These are phyloP conservation scores for Anthonomus grandis DNA, from an alignment of 1,140 invertebrate species.

Conservation along the genomic window DNA sequence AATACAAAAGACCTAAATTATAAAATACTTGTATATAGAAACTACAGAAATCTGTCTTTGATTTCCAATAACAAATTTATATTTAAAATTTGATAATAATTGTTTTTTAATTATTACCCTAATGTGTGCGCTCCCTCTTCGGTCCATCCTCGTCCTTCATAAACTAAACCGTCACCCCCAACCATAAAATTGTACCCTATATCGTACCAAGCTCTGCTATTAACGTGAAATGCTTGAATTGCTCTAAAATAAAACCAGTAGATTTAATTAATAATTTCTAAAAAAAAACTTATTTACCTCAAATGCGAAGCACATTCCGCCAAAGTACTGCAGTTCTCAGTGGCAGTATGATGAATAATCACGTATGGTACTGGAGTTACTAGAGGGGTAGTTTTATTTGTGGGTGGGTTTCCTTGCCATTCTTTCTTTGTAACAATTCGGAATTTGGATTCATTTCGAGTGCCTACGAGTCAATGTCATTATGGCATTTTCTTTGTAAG, in stretches of 20 bases:
- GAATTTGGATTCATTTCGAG: conserved; percentile 24
- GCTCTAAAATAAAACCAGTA: conserved; percentile 15
- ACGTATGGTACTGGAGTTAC: conserved; percentile 46
- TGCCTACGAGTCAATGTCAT: no score
- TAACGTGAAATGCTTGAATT: conserved; percentile 72
- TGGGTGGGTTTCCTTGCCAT: conserved; percentile 62
- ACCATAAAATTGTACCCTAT: conserved; percentile 74
- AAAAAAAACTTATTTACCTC: conserved; percentile 39
- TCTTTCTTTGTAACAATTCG: conserved; percentile 40
- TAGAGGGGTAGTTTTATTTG: conserved; percentile 45
- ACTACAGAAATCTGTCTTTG: no score
- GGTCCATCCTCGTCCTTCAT: conserved; percentile 64
- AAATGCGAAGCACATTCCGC: conserved; percentile 46
- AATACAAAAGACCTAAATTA: no score
- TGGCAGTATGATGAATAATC: conserved; percentile 49
- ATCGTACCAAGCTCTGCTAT: conserved; percentile 59
- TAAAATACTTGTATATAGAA: no score
- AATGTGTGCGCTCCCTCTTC: conserved; percentile 54
- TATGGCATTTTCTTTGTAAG: no score
- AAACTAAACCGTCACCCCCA: conserved; percentile 67
- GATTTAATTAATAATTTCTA: background rate
- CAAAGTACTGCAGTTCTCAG: conserved; percentile 48
- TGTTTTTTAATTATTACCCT: background rate
- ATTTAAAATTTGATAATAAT: background rate
- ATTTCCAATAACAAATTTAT: no score